Evolutionary conservation across 2,888 invertebrate genomes (phyloP), one percentile per base, ranked within the genome.

Genomic region (Abscondita cerata): DNA sequence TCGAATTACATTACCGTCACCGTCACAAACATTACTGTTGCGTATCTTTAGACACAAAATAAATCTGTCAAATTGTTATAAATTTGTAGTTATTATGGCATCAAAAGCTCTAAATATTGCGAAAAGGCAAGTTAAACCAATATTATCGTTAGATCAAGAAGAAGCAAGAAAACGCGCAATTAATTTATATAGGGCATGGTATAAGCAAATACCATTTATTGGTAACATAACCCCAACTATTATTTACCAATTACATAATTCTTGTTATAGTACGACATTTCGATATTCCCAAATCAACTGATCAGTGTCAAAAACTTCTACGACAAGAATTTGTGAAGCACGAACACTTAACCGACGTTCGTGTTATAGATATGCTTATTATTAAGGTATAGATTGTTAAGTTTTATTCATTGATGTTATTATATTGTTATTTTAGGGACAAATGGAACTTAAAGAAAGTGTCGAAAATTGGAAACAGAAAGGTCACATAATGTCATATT

Each of bases 171-270:
- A 86, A 75, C 86, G 96, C 78, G 96, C 93, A 1, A 77, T 96
- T 6, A 92, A 88, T 79, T 84, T 98, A 57, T 98, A 97, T 81
- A 95, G 92, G 83, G 91, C 95, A 58, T 98, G 97, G 96, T 94
- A 92, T 81, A 89, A 96, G 68, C 94, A 96, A 81, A 85, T 96
- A 64, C 96, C 96, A 5, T 90, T 89, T 78, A 85, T 96, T 75
- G 88, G 96, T 95, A 83, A 83, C 88, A n/a, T 55, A 55, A 55
- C 72, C 72, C 71, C 50, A 69, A 52, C 56, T 25, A 4, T 6
- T 25, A 4, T 67, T 74, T 75, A 75, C 69, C 70, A 72, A 66
- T 31, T 18, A 15, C 41, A 34, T 61, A 19, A 1, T 59, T 52
- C 25, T 1, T 47, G 12, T 82, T 87, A 50, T 83, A 96, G 96